These are phyloP conservation scores for Lucilia sericata DNA, from an alignment of 1,140 invertebrate genomes.

Conservation along the genomic window DNA sequence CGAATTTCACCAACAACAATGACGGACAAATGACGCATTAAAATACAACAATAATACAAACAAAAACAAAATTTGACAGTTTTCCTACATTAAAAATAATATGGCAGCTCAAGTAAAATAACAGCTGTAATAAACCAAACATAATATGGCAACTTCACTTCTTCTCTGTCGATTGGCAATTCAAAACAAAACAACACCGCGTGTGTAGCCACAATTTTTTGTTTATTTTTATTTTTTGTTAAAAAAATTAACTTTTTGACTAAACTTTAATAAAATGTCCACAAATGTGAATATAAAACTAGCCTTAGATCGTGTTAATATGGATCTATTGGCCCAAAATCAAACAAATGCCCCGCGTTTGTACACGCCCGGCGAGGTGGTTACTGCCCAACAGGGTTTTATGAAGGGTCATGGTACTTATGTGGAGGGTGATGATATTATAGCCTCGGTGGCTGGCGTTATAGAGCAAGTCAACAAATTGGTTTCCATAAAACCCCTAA, in stretches of 20 bases:
- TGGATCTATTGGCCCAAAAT: conserved; percentile 71
- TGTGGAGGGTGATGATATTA: conserved; percentile 81
- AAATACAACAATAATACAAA: too few relatives aligned
- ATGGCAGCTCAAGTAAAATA: neutral
- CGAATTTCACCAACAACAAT: neutral
- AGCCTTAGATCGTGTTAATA: conserved; percentile 72
- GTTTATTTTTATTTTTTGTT: neutral
- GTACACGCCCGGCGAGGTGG: conserved; percentile 88
- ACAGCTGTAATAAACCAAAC: neutral
- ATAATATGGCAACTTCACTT: neutral
- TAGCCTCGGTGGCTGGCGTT: conserved; percentile 93
- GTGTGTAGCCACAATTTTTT: neutral
- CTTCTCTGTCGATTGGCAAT: neutral
- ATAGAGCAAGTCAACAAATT: conserved; percentile 96
- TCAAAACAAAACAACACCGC: neutral
- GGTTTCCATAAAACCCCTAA: conserved; percentile 89
- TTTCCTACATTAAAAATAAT: neutral
- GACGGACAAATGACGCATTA: too few relatives aligned
- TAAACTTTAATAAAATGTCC: conserved; percentile 36
- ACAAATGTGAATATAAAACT: conserved; percentile 67
- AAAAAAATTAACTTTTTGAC: neutral
- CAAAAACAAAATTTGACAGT: neutral
- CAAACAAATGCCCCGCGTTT: conserved; percentile 74
- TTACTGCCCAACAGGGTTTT: conserved; percentile 85
- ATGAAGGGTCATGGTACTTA: conserved; percentile 99